A percentile compares a stretch with the other conserved stretches of the same genome.
These are phyloP conservation scores for Hipposideros armiger DNA, from an alignment of 2,113 vertebrate genomes.

Conservation along the genomic window DNA sequence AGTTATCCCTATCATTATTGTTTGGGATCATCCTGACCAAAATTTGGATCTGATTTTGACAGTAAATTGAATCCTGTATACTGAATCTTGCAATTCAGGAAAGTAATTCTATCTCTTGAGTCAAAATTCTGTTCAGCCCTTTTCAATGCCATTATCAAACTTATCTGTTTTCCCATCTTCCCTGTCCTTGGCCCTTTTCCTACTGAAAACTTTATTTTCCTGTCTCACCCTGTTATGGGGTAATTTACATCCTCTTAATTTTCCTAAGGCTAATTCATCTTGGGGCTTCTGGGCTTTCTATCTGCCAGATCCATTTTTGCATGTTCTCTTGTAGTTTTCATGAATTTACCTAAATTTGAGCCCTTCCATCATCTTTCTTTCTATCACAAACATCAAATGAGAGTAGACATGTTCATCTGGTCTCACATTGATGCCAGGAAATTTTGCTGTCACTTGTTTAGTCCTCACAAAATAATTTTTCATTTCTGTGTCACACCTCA, in stretches of 20 bases:
- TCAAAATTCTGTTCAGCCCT: slow-evolving; percentile 53
- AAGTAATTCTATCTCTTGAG: slow-evolving; percentile 22
- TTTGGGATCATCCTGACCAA: slow-evolving; percentile 1
- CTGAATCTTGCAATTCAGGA: not conserved
- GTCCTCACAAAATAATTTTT: slow-evolving; percentile 47
- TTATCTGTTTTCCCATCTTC: not conserved
- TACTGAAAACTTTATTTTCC: slow-evolving; percentile 47
- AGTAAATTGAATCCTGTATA: slow-evolving; percentile 16
- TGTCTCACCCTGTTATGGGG: not conserved
- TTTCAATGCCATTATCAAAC: slow-evolving; percentile 44
- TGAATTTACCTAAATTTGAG: slow-evolving; percentile 57
- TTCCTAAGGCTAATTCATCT: slow-evolving; percentile 57
- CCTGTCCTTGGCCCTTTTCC: not conserved
- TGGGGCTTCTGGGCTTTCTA: not conserved
- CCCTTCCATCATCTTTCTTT: slow-evolving; percentile 4
- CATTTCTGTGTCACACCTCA: not conserved
- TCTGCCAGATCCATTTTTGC: slow-evolving; percentile 29
- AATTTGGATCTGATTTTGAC: slow-evolving; percentile 45
- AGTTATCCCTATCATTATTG: not conserved
- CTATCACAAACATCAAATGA: slow-evolving; percentile 60
- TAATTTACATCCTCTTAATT: slow-evolving; percentile 67
- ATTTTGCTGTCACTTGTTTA: slow-evolving; percentile 50
- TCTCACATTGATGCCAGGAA: slow-evolving; percentile 58
- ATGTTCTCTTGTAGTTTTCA: slow-evolving; percentile 9
- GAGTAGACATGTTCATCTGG: slow-evolving; percentile 59